Evolutionary conservation across 2,113 vertebrate species (phyloP), one percentile per base, ranked within the genome.

Genomic region (Nycticebus coucang): DNA sequence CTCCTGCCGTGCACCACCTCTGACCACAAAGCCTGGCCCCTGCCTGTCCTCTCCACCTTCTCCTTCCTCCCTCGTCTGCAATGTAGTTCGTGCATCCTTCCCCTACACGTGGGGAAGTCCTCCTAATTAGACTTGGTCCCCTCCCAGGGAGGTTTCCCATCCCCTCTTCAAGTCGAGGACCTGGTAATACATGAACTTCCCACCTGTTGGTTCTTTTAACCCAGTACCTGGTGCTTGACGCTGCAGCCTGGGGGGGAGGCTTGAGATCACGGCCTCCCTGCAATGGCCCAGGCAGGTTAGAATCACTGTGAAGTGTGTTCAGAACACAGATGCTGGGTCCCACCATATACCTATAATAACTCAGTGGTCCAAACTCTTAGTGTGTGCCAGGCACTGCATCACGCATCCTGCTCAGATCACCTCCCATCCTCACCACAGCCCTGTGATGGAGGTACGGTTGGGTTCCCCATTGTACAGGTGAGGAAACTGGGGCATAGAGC

Each of bases 401-500:
- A 0, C 2, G 60, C 85, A 2, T 10, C 81, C 15, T 4, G 71
- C 74, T 26, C 15, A 7, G 4, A 2, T 19, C 28, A 8, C 28
- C 12, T 28, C 68, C 28, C 11, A 2, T 26, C 41, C 17, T 2
- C 13, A 3, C 12, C 2, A 7, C 55, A 17, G 41, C 26, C 62
- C 78, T 33, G 4, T 18, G 71, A 19, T 28, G 19, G 33, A 64
- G 41, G 24, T 22, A 17, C 64, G 60, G n/a, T 18, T 50, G 11
- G 28, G 15, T 45, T 41, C 35, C 57, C 68, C 13, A 2, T 33
- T n/a, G 53, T 9, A 60, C 55, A 37, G 19, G 22, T 17, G 55
- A 74, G 89, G 50, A 93, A 53, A 86, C 89, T 21, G 88, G 85
- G 57, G 64, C 87, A 33, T 50, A 3, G 17, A 77, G 60, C n/a